Evolutionary conservation across 2,113 vertebrate genomes (phyloP).

Genomic region (Ondatra zibethicus): DNA sequence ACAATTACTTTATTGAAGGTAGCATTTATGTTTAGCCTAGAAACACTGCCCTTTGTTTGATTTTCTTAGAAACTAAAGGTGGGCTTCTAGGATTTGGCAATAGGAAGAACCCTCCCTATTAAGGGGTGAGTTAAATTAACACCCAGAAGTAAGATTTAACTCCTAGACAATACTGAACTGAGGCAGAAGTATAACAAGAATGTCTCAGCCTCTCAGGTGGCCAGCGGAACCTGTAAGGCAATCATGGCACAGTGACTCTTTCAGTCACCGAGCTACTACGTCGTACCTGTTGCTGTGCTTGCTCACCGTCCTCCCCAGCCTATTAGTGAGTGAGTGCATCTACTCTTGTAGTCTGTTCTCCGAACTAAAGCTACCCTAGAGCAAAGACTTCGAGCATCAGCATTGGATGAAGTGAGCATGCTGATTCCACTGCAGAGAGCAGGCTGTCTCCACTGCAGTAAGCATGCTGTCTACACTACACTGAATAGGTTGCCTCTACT

Average conservation of each 20-base stretch:
- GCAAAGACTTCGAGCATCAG: background rate
- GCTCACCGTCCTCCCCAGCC: background rate
- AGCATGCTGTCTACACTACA: background rate
- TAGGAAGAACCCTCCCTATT: background rate
- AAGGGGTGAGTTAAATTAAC: background rate
- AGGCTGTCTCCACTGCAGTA: background rate
- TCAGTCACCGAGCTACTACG: background rate
- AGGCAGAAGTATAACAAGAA: background rate
- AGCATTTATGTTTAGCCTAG: background rate
- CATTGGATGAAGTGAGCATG: background rate
- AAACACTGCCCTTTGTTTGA: background rate
- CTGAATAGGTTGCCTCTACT: background rate
- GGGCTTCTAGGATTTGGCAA: slow-evolving; percentile 2
- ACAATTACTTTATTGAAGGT: background rate
- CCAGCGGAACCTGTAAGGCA: background rate
- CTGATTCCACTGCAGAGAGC: background rate
- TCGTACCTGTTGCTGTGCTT: background rate
- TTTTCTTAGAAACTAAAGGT: slow-evolving; percentile 49
- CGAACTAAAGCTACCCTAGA: background rate
- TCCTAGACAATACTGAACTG: background rate
- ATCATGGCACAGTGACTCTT: background rate
- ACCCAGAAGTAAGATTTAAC: slow-evolving; percentile 37
- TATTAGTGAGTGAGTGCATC: background rate
- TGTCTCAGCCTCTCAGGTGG: background rate
- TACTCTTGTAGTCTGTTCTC: background rate